These are phyloP conservation scores for Procambarus virginalis DNA, from an alignment of 1,140 invertebrate species.

Conservation along the genomic window DNA sequence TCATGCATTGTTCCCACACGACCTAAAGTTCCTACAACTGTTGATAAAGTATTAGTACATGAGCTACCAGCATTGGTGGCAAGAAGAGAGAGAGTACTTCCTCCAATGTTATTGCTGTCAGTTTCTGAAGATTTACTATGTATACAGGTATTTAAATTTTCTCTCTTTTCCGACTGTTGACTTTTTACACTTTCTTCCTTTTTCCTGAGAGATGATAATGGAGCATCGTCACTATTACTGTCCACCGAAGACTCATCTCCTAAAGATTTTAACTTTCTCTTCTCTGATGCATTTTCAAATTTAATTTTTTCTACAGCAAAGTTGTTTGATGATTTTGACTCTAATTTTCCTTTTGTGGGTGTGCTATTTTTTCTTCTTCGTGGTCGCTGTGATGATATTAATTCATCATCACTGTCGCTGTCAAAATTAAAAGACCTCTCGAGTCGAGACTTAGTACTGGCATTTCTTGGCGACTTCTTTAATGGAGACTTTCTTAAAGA, in stretches of 20 bases:
- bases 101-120: neutral
- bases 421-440: slow-evolving; percentile 28
- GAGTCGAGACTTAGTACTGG: neutral
- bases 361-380: slow-evolving; percentile 14
- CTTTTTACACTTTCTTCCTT: neutral
- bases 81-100: neutral
- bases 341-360: slow-evolving; percentile 1
- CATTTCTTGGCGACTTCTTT: slow-evolving; percentile 47
- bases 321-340: neutral
- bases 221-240: neutral
- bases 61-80: neutral
- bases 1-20: slow-evolving; percentile 57
- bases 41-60: neutral
- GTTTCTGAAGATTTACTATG: neutral
- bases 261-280: slow-evolving; percentile 13
- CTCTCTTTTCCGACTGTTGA: neutral
- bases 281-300: neutral
- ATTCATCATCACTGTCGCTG: slow-evolving; percentile 38
- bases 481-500: slow-evolving; percentile 42
- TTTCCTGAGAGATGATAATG: neutral
- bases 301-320: neutral
- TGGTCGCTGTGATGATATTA: neutral
- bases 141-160: neutral
- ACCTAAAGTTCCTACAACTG: slow-evolving; percentile 40
- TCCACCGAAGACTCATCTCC: neutral